Percentiles rank a stretch among this genome's conserved stretches.
These are phyloP conservation scores for Sphinx pinastri DNA, from an alignment of 2,888 invertebrate species.

Conservation along the genomic window DNA sequence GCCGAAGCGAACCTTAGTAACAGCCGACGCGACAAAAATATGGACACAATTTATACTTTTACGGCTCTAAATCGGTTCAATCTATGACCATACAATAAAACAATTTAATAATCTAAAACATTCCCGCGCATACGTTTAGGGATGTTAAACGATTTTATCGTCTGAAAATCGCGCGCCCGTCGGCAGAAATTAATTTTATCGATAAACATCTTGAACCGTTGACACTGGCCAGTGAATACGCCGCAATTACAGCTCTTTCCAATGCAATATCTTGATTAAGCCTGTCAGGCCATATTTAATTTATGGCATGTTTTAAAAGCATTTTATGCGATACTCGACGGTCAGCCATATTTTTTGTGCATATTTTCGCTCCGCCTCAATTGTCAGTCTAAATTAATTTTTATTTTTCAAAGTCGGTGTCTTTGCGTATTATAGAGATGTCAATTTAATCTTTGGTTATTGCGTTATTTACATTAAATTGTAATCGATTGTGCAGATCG, in stretches of 20 bases:
- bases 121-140: not conserved
- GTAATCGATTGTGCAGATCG: not conserved
- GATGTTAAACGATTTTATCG: slow-evolving; percentile 25
- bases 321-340: slow-evolving; percentile 7
- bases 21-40: no score
- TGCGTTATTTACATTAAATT: not conserved
- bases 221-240: slow-evolving; percentile 22
- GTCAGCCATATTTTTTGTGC: slow-evolving; percentile 1
- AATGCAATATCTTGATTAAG: slow-evolving; percentile 24
- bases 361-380: not conserved
- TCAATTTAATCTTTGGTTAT: not conserved
- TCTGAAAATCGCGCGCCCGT: slow-evolving; percentile 18
- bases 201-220: slow-evolving; percentile 25
- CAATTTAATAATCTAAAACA: not conserved
- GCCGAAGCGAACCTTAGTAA: no score
- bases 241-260: slow-evolving; percentile 25
- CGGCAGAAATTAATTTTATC: slow-evolving; percentile 23
- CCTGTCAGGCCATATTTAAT: slow-evolving; percentile 22
- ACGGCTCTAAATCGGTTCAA: no score
- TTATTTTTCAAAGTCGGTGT: not conserved
- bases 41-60: no score
- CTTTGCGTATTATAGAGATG: not conserved
- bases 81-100: not conserved
- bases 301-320: slow-evolving; percentile 18
- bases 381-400: slow-evolving; percentile 21